phyloP scores from a whole-genome alignment of 2,888 invertebrate genomes.

The Mamestra brassicae region DNA sequence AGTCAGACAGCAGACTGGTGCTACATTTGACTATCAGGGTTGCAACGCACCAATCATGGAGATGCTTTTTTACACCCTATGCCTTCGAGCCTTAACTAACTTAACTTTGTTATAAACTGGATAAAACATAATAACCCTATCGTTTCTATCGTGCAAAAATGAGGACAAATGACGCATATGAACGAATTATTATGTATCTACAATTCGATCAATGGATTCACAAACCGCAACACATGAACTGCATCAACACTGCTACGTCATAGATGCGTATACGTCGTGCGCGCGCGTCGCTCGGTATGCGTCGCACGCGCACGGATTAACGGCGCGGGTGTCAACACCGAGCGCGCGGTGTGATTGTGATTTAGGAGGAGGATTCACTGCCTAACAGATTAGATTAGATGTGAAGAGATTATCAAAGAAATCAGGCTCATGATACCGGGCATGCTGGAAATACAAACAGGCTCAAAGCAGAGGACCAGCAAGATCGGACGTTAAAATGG shows the following conservation, averaged over 20 bases:
- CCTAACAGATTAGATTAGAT: not conserved
- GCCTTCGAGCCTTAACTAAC: no score
- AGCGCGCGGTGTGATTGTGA: not conserved
- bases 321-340: conserved; percentile 64
- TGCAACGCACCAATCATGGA: no score
- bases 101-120: no score
- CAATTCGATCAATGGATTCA: conserved; percentile 9
- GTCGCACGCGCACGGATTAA: conserved; percentile 66
- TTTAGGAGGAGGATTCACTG: conserved; percentile 39
- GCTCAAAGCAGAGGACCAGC: no score
- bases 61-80: no score
- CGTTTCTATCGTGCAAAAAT: not conserved
- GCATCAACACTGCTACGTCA: conserved; percentile 14
- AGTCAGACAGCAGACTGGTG: no score
- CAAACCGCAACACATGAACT: conserved; percentile 10
- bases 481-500: no score
- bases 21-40: no score
- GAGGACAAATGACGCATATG: not conserved
- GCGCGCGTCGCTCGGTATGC: conserved; percentile 44
- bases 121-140: not conserved
- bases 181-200: not conserved
- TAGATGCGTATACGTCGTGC: conserved; percentile 5
- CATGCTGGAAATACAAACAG: no score
- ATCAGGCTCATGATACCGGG: not conserved
- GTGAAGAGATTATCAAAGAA: not conserved